Base-by-base conservation (phyloP, 2,888 invertebrate genomes). In the Agriopis marginaria region DNA sequence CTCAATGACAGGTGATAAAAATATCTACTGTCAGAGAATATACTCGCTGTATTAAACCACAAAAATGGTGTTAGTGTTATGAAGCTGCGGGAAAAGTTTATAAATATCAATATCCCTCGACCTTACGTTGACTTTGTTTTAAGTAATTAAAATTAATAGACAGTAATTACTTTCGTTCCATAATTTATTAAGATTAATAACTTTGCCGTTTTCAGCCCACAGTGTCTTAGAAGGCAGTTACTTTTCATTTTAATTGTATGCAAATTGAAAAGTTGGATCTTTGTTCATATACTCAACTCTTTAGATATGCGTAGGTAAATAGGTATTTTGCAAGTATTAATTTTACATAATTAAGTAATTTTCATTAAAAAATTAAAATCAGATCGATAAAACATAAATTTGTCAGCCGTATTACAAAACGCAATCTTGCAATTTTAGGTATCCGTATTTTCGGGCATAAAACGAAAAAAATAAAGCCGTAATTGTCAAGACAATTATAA, bases 141-240 rank as follows among this genome's bases (percentile, higher is more conserved):
- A 49, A 45, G 55, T 66, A 49, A 71, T 71, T 67, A 67, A 61
- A 67, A 61, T 67, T 42, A 61, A 63, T 63, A 44, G 17, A 55
- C 55, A 23, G 47, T 55, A 61, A 67, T 71, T 61, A 47, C 58
- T 56, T 62, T 59, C 49, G 49, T 59, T 61, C 45, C 45, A 53
- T 63, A 55, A 63, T 63, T 67, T 64, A 67, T 62, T 60, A 64
- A 66, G 67, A 71, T 67, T 63, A 68, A 68, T 67, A 55, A 63
- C 60, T 63, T 32, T 23, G 44, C 63, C 50, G 23, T 59, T 63
- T 32, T 60, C 59, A 63, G 49, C 8, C 42, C 55, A 11, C 9
- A 10, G 64, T 63, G 51, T 63, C 55, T 50, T 59, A 40, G 44
- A 11, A 47, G 45, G 56, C 50, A 49, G 58, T 44, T 65, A 54